These are phyloP conservation scores for Lynx canadensis DNA, from an alignment of 2,113 vertebrate species.

Conservation along the genomic window DNA sequence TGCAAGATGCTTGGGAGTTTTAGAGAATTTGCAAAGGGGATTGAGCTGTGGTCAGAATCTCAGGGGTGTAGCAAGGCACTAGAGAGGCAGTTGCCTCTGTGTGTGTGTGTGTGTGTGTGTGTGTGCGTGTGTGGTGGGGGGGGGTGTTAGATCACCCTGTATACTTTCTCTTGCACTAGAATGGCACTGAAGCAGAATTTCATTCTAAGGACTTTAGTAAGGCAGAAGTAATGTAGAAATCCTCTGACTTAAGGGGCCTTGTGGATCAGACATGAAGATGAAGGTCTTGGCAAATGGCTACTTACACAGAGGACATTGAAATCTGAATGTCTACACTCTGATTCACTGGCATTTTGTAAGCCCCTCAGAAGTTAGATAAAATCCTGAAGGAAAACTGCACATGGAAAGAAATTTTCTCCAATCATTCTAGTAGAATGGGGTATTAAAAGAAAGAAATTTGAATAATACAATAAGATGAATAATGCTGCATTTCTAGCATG, in stretches of 20 bases:
- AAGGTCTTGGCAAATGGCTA: not conserved
- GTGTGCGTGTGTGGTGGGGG: too few species aligned
- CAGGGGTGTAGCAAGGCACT: not conserved
- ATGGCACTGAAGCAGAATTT: accelerated
- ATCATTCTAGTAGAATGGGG: not conserved
- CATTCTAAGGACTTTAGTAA: not conserved
- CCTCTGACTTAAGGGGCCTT: not conserved
- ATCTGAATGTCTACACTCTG: not conserved
- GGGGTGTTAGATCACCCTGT: not conserved
- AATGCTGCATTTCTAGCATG: not conserved
- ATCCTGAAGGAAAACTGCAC: not conserved
- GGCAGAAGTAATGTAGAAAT: not conserved
- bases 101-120: too few species aligned
- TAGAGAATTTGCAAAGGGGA: not conserved
- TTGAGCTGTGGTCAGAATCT: not conserved
- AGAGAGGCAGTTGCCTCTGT: too few species aligned
- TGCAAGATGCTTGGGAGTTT: not conserved
- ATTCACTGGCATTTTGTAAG: not conserved
- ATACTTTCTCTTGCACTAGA: not conserved
- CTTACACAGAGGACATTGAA: not conserved
- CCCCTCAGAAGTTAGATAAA: not conserved
- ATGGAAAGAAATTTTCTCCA: not conserved
- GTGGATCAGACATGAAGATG: not conserved
- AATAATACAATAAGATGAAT: not conserved
- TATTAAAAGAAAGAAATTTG: not conserved